Evolutionary conservation across 2,797 vertebrate genomes (phyloP), one percentile per base, ranked within the genome.

Genomic region (Iguana delicatissima): DNA sequence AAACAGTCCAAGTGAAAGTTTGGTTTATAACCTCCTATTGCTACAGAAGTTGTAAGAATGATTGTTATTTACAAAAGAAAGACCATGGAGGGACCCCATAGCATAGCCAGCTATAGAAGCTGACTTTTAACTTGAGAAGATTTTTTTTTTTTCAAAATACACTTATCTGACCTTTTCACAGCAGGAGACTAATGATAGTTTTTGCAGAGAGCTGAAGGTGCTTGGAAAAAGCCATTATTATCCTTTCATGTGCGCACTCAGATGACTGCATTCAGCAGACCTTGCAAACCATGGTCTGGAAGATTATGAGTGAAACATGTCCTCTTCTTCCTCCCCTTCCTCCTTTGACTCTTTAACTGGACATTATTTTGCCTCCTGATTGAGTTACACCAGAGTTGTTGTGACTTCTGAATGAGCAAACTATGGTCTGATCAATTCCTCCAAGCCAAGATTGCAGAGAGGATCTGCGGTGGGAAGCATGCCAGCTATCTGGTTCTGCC

Each of bases 1-100:
- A 95, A 97, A 96, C 95, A 96, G 95, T 96, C 94, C 91, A 95
- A 96, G 94, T 95, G 94, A 96, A 95, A 96, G 94, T 97, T 97
- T 97, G 96, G 95, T 96, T 95, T 94, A 90, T 92, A 92, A 95
- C 94, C 94, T 96, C 92, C 96, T 96, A 97, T 96, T 97, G 97
- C 96, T 97, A 97, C 96, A 93, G 96, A 96, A 97, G 97, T 94
- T 12, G 95, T 93, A 96, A 95, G 95, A 95, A 95, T 94, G 92
- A 92, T 94, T 89, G 87, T 79, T 96, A 96, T 96, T 96, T 95
- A 94, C 96, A 96, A 94, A 95, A 92, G 92, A 95, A 94, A 96
- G 93, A 94, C 82, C 94, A 94, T 95, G 94, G 95, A 95, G 95
- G 94, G 80, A 35, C 52, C 87, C 94, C 93, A 93, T 46, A 93